phyloP scores from a whole-genome alignment of 2,888 invertebrate genomes.

The Bellardia pandia region DNA sequence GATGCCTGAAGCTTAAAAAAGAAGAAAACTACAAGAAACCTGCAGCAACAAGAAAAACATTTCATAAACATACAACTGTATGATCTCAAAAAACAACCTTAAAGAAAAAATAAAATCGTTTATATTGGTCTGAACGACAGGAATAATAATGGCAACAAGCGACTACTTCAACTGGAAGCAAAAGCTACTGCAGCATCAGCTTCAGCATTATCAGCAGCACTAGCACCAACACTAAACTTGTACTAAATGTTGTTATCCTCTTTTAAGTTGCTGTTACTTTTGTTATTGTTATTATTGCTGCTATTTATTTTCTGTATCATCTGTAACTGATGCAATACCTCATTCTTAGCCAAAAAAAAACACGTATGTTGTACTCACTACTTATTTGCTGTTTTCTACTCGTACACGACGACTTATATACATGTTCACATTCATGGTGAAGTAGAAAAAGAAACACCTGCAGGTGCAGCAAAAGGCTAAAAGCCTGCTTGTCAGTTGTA shows the following conservation, averaged over 20 bases:
- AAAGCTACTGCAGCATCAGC: slow-evolving; percentile 24
- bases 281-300: slow-evolving; percentile 60
- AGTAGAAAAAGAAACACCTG: slow-evolving; percentile 68
- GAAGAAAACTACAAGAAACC: slow-evolving; percentile 36
- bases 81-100: slow-evolving; percentile 51
- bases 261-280: slow-evolving; percentile 45
- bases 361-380: not conserved
- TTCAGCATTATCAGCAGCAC: not conserved
- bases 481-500: slow-evolving; percentile 63
- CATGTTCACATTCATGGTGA: not conserved
- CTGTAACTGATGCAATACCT: slow-evolving; percentile 64
- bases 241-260: slow-evolving; percentile 62
- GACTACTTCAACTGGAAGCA: slow-evolving; percentile 56
- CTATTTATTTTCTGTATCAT: slow-evolving; percentile 65
- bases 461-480: slow-evolving; percentile 68
- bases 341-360: slow-evolving; percentile 25
- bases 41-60: slow-evolving; percentile 41
- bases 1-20: slow-evolving; percentile 41
- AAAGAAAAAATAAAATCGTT: slow-evolving; percentile 40
- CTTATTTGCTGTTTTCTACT: slow-evolving; percentile 26
- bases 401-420: not conserved
- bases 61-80: slow-evolving; percentile 34
- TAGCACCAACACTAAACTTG: slow-evolving; percentile 51
- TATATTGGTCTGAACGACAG: slow-evolving; percentile 51
- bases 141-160: slow-evolving; percentile 43